Evolutionary conservation across 37 sponge, comb jelly and placozoan genomes (phyloP).

Genomic region (Cladorhizidae sp.): DNA sequence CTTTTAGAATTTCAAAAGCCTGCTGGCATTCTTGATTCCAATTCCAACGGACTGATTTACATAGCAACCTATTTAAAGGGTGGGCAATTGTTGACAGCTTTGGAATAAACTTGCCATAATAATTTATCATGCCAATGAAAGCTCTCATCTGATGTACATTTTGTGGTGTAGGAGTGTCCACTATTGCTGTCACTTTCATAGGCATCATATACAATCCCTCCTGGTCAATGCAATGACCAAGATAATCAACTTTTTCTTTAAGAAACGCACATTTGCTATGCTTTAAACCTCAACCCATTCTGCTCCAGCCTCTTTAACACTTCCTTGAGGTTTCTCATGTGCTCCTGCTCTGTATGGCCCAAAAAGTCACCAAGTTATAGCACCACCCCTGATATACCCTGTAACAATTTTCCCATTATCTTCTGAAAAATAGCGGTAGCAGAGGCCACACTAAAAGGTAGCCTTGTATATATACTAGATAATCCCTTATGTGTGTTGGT

Average conservation of each 20-base stretch:
- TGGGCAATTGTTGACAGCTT: background rate
- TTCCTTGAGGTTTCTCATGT: constrained; percentile 6
- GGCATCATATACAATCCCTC: constrained; percentile 15
- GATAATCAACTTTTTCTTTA: constrained; percentile 17
- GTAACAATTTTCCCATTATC: constrained; percentile 22
- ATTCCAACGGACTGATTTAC: constrained; percentile 2
- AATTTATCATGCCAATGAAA: constrained; percentile 26
- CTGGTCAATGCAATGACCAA: constrained; percentile 17
- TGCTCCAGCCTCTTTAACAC: constrained; percentile 38
- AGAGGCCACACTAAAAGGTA: constrained; percentile 51
- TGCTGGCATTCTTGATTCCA: background rate
- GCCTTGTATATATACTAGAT: constrained; percentile 22
- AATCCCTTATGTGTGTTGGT: constrained; percentile 31
- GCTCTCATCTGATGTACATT: constrained; percentile 18
- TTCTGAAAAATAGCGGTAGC: constrained; percentile 48
- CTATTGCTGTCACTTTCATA: constrained; percentile 20
- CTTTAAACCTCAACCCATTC: constrained; percentile 13
- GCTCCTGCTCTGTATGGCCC: constrained; percentile 11
- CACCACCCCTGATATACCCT: constrained; percentile 7
- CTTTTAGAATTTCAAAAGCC: constrained; percentile 13
- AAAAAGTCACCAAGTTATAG: constrained; percentile 33
- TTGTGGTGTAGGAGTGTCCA: constrained; percentile 24
- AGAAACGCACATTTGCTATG: constrained; percentile 26
- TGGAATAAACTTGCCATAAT: constrained; percentile 9
- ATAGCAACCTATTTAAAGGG: background rate